These are phyloP conservation scores for Drosophila leontia DNA, from an alignment of 1,140 invertebrate species.

Conservation along the genomic window DNA sequence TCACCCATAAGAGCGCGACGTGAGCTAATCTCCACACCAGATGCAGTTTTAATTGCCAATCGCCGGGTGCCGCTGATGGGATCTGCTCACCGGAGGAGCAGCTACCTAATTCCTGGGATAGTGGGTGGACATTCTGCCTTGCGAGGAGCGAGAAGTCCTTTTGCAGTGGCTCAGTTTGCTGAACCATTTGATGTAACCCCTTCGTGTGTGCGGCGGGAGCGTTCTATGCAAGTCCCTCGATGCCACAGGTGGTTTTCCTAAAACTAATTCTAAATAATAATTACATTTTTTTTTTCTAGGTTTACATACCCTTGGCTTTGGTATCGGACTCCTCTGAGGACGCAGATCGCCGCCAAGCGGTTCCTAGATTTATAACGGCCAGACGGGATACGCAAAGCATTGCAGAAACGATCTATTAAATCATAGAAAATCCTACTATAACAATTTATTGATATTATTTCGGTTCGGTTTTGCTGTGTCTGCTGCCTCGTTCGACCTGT, in stretches of 20 bases:
- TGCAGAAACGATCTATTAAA: conserved; percentile 18
- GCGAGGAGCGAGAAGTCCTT: neutral
- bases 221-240: conserved; percentile 14
- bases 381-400: conserved; percentile 42
- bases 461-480: neutral
- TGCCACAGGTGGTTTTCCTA: neutral
- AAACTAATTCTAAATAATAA: neutral
- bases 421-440: conserved; percentile 15
- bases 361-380: conserved; percentile 27
- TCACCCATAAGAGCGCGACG: conserved; percentile 48
- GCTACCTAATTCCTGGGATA: conserved; percentile 9
- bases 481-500: neutral
- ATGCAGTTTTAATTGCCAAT: conserved; percentile 75
- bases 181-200: conserved; percentile 34
- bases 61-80: conserved; percentile 9
- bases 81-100: neutral
- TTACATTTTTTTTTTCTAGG: accelerated
- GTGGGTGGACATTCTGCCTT: conserved; percentile 4
- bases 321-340: neutral
- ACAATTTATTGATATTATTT: conserved; percentile 17
- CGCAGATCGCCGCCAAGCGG: conserved; percentile 10
- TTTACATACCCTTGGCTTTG: conserved; percentile 9
- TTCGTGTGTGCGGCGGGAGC: conserved; percentile 8
- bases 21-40: conserved; percentile 60
- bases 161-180: conserved; percentile 25